These are phyloP conservation scores for Orthonyx spaldingii DNA, from an alignment of 2,113 vertebrate species.

Conservation along the genomic window DNA sequence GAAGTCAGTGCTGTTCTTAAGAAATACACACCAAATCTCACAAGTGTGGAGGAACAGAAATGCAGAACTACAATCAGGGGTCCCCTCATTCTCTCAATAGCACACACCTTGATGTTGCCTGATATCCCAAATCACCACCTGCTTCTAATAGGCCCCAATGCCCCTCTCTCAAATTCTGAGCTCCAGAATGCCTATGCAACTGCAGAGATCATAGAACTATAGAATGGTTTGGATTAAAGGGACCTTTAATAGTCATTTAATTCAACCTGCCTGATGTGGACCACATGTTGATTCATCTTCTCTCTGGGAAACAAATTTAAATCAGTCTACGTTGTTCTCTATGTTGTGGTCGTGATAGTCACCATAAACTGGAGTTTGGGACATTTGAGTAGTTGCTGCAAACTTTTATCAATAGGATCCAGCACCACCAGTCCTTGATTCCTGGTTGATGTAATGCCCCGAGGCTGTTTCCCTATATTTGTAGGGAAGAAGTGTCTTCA, in stretches of 20 bases:
- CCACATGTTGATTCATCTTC: not conserved
- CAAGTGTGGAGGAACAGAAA: not conserved
- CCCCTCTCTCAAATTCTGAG: not conserved
- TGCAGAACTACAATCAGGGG: not conserved
- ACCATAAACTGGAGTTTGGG: not conserved
- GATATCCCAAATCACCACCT: not conserved
- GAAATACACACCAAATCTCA: not conserved
- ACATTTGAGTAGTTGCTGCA: not conserved
- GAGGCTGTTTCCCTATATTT: not conserved
- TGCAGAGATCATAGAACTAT: not conserved
- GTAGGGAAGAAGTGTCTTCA: not conserved
- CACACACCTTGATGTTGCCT: not conserved
- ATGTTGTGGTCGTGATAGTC: not conserved
- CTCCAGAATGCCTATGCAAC: not conserved
- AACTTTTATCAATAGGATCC: not conserved
- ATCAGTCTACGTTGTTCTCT: not conserved
- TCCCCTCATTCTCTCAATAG: not conserved
- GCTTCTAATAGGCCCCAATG: not conserved
- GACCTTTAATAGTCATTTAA: not conserved
- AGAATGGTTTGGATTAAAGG: not conserved
- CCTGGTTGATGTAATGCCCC: not conserved
- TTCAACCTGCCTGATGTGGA: not conserved
- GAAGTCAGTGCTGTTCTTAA: not conserved
- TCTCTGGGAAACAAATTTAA: not conserved
- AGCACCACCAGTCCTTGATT: not conserved